Conservation (phyloP, 2,888 invertebrate genomes). For the Sminthurides aquaticus region DNA sequence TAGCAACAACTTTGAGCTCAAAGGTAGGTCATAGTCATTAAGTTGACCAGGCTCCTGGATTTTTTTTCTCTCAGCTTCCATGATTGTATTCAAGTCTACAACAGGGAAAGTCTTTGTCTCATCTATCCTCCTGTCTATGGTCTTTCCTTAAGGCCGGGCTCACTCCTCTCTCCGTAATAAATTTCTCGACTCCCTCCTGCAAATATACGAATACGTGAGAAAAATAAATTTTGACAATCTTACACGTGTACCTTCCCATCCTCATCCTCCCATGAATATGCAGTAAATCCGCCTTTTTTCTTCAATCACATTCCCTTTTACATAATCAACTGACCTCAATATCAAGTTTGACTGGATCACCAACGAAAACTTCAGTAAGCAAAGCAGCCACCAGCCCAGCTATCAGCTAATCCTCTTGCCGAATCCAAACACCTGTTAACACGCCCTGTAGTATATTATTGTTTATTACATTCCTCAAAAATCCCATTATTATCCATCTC, state of each 20-base stretch:
- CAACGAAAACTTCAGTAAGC: no score
- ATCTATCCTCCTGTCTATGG: no score
- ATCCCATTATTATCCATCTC: no score
- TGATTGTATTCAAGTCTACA: no score
- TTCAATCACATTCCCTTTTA: neutral
- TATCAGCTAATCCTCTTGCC: neutral
- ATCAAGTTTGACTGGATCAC: neutral
- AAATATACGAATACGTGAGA: neutral
- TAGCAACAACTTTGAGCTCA: constrained; percentile 5
- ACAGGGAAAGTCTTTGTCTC: no score
- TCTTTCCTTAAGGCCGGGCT: no score
- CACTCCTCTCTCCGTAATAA: no score
- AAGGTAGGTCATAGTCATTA: constrained; percentile 10
- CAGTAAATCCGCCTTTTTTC: no score
- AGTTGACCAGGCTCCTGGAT: neutral
- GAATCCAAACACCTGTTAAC: neutral
- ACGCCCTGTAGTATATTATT: neutral
- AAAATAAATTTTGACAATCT: neutral
- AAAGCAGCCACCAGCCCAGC: neutral
- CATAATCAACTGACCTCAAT: neutral
- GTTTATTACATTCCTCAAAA: neutral
- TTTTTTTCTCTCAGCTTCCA: neutral
- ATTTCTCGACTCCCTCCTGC: no score
- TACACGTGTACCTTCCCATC: neutral
- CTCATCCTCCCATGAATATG: no score